Evolutionary conservation across 2,888 invertebrate genomes (phyloP).

Genomic region (Luffia ferchaultella): DNA sequence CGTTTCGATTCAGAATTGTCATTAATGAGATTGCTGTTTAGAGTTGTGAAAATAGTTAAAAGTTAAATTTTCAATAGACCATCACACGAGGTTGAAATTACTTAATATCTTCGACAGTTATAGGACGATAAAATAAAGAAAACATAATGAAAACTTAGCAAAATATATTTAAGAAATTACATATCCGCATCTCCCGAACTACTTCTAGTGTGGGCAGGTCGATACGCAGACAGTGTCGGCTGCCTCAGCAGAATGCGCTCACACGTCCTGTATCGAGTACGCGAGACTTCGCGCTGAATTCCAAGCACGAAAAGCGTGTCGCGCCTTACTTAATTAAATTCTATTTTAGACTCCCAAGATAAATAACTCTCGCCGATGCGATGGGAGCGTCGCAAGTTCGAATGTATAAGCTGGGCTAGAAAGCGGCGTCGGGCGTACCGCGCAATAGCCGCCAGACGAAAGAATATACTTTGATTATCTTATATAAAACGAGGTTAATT

Average conservation of each 20-base stretch:
- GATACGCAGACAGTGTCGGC: background rate
- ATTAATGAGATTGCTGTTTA: background rate
- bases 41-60: background rate
- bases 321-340: constrained; percentile 61
- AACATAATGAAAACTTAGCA: no score
- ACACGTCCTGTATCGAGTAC: constrained; percentile 19
- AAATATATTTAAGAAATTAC: no score
- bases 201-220: no score
- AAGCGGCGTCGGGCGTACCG: background rate
- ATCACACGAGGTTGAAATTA: no score
- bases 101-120: no score
- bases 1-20: background rate
- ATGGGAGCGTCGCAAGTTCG: constrained; percentile 4
- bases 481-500: background rate
- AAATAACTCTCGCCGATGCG: constrained; percentile 49
- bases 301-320: constrained; percentile 49
- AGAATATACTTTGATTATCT: background rate
- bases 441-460: background rate
- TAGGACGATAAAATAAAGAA: no score
- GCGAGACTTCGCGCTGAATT: constrained; percentile 33
- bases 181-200: no score
- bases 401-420: background rate
- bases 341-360: constrained; percentile 57
- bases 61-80: no score
- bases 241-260: background rate